These are phyloP conservation scores for Aphodius sticticus DNA, from an alignment of 2,888 invertebrate genomes.

Conservation along the genomic window DNA sequence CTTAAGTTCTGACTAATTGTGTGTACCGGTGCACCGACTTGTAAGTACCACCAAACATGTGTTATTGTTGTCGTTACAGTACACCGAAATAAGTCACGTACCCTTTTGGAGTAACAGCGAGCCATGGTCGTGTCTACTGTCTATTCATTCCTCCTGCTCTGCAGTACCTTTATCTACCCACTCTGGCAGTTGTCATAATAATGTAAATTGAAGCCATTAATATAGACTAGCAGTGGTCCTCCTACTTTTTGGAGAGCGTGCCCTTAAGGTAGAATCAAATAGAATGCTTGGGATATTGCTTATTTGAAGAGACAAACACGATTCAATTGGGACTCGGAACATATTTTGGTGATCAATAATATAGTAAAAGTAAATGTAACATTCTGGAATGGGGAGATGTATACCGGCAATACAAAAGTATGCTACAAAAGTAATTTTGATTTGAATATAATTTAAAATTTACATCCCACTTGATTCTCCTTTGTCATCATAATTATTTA, in stretches of 20 bases:
- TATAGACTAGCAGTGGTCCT: not conserved
- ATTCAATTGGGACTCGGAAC: no score
- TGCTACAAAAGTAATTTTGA: no score
- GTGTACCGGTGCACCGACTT: not conserved
- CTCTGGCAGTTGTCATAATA: not conserved
- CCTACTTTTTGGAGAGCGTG: not conserved
- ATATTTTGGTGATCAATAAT: no score
- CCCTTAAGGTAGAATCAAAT: no score
- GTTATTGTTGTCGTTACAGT: not conserved
- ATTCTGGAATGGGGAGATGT: no score
- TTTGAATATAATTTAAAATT: no score
- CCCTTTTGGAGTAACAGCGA: not conserved
- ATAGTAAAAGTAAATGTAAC: no score
- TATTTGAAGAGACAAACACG: no score
- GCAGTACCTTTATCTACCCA: not conserved
- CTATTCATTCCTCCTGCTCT: not conserved
- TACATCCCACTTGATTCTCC: no score
- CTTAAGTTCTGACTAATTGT: not conserved
- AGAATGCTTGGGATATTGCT: no score
- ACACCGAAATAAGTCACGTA: not conserved
- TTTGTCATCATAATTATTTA: no score
- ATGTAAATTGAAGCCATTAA: not conserved
- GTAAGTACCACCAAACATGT: constrained; percentile 4
- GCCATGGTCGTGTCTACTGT: not conserved
- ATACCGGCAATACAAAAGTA: no score